Conservation (phyloP, 2,797 vertebrate species). For the Hydrophis major region DNA sequence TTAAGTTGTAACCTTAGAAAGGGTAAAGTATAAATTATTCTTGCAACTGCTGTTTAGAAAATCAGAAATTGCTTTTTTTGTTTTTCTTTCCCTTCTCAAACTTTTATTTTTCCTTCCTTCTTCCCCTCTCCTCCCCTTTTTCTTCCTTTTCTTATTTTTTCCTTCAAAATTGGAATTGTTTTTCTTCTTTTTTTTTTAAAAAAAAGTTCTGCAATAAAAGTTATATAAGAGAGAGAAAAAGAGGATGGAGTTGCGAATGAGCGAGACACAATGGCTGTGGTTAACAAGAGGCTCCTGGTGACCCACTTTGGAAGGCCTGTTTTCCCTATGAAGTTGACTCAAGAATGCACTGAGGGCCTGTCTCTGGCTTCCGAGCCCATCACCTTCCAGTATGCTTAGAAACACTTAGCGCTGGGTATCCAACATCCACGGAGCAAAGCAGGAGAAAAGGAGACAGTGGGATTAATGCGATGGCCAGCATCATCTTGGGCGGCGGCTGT, state of each 20-base stretch:
- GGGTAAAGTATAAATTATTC: neutral
- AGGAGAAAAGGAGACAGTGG: neutral
- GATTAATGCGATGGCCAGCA: neutral
- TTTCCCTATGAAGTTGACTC: neutral
- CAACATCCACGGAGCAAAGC: neutral
- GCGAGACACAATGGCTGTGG: neutral
- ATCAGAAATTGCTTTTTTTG: neutral
- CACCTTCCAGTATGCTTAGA: neutral
- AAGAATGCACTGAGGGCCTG: neutral
- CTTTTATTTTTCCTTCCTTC: neutral
- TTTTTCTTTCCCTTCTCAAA: neutral
- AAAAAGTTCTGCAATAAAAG: neutral
- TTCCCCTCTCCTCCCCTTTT: neutral
- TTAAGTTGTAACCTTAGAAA: neutral
- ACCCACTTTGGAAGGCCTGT: neutral
- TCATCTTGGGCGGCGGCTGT: neutral
- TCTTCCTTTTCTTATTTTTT: neutral
- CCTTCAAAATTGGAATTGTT: neutral
- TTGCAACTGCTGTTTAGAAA: neutral
- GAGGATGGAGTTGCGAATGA: neutral
- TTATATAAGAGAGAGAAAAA: neutral
- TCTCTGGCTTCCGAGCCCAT: neutral
- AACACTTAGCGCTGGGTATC: neutral
- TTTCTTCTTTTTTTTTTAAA: neutral
- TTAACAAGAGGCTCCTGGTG: neutral